These are phyloP conservation scores for Cydia strobilella DNA, from an alignment of 1,140 invertebrate genomes.

Conservation along the genomic window DNA sequence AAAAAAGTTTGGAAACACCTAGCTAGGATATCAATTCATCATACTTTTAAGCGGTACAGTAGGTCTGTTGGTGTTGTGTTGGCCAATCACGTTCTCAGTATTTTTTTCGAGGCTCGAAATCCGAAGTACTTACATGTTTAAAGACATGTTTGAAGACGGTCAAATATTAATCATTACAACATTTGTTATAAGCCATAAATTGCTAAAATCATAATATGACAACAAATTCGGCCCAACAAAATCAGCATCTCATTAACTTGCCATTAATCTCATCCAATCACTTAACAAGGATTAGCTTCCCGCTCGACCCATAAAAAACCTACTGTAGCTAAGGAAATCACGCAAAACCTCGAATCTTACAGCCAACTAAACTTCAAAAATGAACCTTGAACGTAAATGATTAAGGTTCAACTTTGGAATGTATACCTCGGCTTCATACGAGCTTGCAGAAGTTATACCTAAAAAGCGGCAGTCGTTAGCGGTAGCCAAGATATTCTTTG, in stretches of 20 bases:
- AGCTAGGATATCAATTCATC: too few species aligned
- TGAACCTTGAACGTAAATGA: background rate
- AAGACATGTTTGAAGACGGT: background rate
- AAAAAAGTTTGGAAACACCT: too few species aligned
- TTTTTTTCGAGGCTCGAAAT: too few species aligned
- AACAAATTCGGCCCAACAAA: slow-evolving; percentile 19
- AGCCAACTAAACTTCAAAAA: background rate
- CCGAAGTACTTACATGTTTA: too few species aligned
- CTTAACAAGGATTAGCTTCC: slow-evolving; percentile 28
- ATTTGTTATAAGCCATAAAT: background rate
- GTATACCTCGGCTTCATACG: background rate
- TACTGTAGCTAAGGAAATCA: background rate
- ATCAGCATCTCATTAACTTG: slow-evolving; percentile 13
- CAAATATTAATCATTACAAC: background rate
- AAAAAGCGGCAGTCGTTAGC: slow-evolving; percentile 21
- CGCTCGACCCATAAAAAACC: slow-evolving; percentile 12
- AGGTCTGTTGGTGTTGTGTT: too few species aligned
- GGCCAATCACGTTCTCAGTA: too few species aligned
- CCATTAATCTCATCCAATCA: slow-evolving; percentile 21
- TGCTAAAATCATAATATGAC: slow-evolving; percentile 6
- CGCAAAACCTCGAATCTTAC: background rate
- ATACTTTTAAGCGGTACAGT: too few species aligned
- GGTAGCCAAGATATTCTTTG: background rate
- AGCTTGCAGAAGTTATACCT: background rate
- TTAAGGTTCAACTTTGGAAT: background rate